Evolutionary conservation across 2,113 vertebrate species (phyloP).

Genomic region (Rattus rattus): DNA sequence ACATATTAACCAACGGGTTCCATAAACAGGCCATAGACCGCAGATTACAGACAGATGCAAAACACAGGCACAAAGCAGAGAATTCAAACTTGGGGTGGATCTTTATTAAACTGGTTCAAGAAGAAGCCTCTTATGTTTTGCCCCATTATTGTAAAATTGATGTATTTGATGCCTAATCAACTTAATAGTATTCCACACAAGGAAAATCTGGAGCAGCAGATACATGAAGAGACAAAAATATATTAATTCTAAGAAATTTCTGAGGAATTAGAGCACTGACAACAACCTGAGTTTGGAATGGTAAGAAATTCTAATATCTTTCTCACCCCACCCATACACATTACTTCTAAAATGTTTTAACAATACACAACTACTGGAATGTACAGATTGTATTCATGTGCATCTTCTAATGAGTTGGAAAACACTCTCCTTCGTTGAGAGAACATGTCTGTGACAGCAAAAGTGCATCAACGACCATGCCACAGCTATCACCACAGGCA

Average conservation of each 20-base stretch:
- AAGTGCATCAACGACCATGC: neutral
- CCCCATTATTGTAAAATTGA: neutral
- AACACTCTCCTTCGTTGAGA: neutral
- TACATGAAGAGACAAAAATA: neutral
- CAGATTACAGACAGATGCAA: neutral
- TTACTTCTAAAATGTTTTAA: neutral
- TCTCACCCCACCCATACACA: neutral
- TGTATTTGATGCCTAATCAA: neutral
- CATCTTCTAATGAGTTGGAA: neutral
- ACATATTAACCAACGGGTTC: neutral
- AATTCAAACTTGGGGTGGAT: neutral
- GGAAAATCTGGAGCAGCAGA: neutral
- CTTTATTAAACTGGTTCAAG: neutral
- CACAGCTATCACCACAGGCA: neutral
- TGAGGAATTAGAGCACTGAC: neutral
- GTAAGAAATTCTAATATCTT: neutral
- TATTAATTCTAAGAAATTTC: neutral
- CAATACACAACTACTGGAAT: neutral
- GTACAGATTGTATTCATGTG: neutral
- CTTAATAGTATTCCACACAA: neutral
- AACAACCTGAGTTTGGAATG: neutral
- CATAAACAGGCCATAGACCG: neutral
- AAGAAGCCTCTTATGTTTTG: neutral
- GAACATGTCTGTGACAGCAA: neutral
- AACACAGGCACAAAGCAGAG: neutral